A percentile compares a stretch with the other conserved stretches of the same genome.
These are phyloP conservation scores for Tichodroma muraria DNA, from an alignment of 2,113 vertebrate species.

Conservation along the genomic window DNA sequence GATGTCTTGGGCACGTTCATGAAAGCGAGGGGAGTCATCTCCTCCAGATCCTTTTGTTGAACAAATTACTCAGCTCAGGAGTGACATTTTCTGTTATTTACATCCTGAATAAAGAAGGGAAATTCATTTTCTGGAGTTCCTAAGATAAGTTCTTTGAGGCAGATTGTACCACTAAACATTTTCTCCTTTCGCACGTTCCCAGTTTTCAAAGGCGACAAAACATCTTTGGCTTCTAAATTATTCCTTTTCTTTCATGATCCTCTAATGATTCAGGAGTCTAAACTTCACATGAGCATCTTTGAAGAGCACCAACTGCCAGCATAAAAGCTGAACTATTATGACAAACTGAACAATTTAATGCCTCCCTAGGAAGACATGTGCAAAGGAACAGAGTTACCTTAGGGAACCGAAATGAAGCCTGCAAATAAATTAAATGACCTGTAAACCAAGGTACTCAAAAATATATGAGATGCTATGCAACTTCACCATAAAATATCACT, in stretches of 20 bases:
- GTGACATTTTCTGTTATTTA: constrained; percentile 59
- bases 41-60: constrained; percentile 56
- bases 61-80: constrained; percentile 63
- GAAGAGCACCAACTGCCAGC: constrained; percentile 38
- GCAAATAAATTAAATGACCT: constrained; percentile 52
- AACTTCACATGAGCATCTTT: constrained; percentile 35
- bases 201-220: constrained; percentile 56
- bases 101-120: constrained; percentile 42
- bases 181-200: constrained; percentile 8
- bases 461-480: constrained; percentile 21
- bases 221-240: constrained; percentile 48
- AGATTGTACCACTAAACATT: constrained; percentile 24
- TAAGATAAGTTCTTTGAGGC: constrained; percentile 34
- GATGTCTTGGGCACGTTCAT: constrained; percentile 37
- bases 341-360: constrained; percentile 44
- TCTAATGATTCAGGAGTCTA: constrained; percentile 45
- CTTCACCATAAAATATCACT: neutral
- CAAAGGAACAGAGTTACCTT: constrained; percentile 6
- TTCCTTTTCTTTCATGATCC: constrained; percentile 46
- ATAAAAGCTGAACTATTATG: constrained; percentile 52
- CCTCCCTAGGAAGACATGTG: constrained; percentile 7
- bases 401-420: neutral
- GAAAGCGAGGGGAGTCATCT: constrained; percentile 38
- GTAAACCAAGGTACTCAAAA: constrained; percentile 52
- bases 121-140: constrained; percentile 23